Evolutionary conservation across 2,888 invertebrate species (phyloP), one percentile per base, ranked within the genome.

Genomic region (Ophonus ardosiacus): DNA sequence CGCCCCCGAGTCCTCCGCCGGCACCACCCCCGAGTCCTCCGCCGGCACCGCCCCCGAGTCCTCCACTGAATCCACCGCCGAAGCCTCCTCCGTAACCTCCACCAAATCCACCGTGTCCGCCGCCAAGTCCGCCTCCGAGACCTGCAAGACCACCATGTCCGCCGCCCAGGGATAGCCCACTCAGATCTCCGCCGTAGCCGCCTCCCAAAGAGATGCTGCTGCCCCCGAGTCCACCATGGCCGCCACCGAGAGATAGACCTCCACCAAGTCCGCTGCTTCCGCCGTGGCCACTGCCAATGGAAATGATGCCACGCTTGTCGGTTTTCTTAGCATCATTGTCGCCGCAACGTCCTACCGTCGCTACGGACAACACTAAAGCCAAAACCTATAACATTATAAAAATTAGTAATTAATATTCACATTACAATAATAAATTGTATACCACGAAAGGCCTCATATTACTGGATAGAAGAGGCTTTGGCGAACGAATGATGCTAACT

Each of bases 331-430:
- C 71, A n/a, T 82, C 86, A 43, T 84, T 76, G 63, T 86, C 86
- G 18, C 87, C 87, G 81, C 87, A 86, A 82, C 85, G 86, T 15
- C 83, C 74, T 24, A 84, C 57, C 40, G 85, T 81, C 57, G 85
- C 81, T 71, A 88, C 87, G 59, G 89, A 89, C 40, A 89, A 76
- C 31, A 87, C 87, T 56, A 88, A 86, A 56, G 87, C 90, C 78
- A 90, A 86, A 81, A 90, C 87, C 91, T 91, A 87, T 0, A 88
- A 88, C 8, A 86, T 83, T 80, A 86, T 24, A 21, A 43, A 38
- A 24, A 68, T 21, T 63, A 51, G 13, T 51, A 10, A 10, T 51
- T 10, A 51, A 51, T 13, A 13, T 18, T 74, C 18, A 43, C 18
- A 10, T 24, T 17, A 31, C 4, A 17, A 10, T 80, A 40, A 40